These are phyloP conservation scores for Callorhinus ursinus DNA, from an alignment of 2,113 vertebrate genomes.

Conservation along the genomic window DNA sequence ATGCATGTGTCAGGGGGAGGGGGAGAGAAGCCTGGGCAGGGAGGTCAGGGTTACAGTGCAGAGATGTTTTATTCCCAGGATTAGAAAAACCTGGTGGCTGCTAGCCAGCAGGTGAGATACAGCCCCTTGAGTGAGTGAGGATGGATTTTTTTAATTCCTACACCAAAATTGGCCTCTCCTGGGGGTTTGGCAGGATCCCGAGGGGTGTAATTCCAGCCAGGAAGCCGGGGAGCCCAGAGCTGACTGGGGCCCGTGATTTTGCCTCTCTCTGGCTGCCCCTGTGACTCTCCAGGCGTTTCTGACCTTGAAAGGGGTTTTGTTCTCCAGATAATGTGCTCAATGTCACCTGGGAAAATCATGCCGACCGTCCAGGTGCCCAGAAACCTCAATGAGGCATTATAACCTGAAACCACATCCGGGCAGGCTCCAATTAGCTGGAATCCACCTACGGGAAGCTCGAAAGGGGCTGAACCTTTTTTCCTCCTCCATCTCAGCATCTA, in stretches of 20 bases:
- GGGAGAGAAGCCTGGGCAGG: background rate
- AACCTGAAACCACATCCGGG: slow-evolving; percentile 53
- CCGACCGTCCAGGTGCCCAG: slow-evolving; percentile 29
- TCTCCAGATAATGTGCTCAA: slow-evolving; percentile 55
- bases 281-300: background rate
- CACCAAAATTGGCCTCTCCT: background rate
- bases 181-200: background rate
- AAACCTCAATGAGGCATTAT: slow-evolving; percentile 52
- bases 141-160: background rate
- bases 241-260: accelerated
- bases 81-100: background rate
- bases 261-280: background rate
- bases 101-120: background rate
- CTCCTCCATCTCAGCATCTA: background rate
- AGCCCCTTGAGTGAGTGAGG: background rate
- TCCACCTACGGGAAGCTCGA: background rate
- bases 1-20: background rate
- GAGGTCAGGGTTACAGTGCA: background rate
- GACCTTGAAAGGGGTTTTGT: slow-evolving; percentile 72
- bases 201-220: slow-evolving; percentile 62
- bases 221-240: background rate
- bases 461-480: background rate
- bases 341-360: slow-evolving; percentile 68
- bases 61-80: background rate
- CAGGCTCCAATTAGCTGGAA: background rate